phyloP scores from a whole-genome alignment of 2,113 vertebrate species.

The Pithys albifrons region DNA sequence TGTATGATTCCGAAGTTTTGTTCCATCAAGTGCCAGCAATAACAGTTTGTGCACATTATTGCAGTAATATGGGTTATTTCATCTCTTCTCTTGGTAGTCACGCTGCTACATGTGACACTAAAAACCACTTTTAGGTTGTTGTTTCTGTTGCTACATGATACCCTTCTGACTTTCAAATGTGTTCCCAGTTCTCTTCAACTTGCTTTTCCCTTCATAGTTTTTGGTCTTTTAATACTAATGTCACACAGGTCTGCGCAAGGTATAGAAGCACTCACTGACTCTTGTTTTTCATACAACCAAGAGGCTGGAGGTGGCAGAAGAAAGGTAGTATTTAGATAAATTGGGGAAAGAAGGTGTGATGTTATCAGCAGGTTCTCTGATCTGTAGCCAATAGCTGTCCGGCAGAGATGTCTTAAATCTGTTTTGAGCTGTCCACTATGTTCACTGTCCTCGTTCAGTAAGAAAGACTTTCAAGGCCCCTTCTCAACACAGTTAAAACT shows the following conservation, averaged over 20 bases:
- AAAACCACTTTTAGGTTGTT: background rate
- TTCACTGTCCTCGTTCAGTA: background rate
- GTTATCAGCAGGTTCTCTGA: background rate
- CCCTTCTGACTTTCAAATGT: background rate
- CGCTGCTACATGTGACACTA: background rate
- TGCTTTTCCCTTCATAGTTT: background rate
- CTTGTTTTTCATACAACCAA: background rate
- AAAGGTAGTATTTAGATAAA: background rate
- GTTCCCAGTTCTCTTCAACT: background rate
- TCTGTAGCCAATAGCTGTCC: background rate
- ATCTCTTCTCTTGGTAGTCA: background rate
- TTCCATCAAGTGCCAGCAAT: background rate
- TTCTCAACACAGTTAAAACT: background rate
- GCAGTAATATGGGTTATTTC: background rate
- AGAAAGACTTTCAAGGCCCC: background rate
- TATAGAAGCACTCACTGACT: background rate
- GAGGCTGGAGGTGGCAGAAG: background rate
- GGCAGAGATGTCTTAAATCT: background rate
- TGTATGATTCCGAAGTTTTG: background rate
- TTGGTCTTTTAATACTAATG: background rate
- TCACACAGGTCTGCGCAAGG: background rate
- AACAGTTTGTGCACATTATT: background rate
- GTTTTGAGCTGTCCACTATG: background rate
- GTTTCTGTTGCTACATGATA: background rate
- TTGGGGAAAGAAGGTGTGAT: background rate